Percentiles rank a stretch among this genome's conserved stretches.
phyloP scores from a whole-genome alignment of 2,797 vertebrate genomes.

The Glyptemys insculpta region DNA sequence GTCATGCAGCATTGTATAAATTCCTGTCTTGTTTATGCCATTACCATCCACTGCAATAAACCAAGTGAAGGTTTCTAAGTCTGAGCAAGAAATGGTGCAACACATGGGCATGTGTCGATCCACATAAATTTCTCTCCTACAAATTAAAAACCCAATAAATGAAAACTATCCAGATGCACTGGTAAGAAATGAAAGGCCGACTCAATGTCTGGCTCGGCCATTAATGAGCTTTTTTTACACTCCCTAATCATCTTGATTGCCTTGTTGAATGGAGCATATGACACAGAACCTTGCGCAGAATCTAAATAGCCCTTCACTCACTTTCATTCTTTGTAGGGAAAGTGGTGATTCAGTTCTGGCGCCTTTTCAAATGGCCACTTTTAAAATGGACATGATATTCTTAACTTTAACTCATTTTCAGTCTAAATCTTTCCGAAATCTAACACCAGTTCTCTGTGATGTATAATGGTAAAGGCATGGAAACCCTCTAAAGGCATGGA shows the following conservation, averaged over 20 bases:
- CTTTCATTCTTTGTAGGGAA: slow-evolving; percentile 37
- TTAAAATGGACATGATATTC: slow-evolving; percentile 36
- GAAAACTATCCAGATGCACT: slow-evolving; percentile 37
- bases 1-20: neutral
- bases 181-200: slow-evolving; percentile 59
- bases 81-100: neutral
- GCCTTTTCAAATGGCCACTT: slow-evolving; percentile 53
- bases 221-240: slow-evolving; percentile 68
- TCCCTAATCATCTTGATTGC: slow-evolving; percentile 78
- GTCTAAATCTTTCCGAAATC: neutral
- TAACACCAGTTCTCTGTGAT: neutral
- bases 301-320: slow-evolving; percentile 43
- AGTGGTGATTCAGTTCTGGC: slow-evolving; percentile 67
- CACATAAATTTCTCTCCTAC: slow-evolving; percentile 40
- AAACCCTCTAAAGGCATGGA: neutral
- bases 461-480: neutral
- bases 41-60: neutral
- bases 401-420: neutral
- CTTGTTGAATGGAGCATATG: slow-evolving; percentile 65
- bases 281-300: slow-evolving; percentile 33
- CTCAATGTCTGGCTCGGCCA: slow-evolving; percentile 18
- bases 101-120: neutral
- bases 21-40: neutral
- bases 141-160: slow-evolving; percentile 58
- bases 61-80: slow-evolving; percentile 12